Percentiles rank a stretch among this genome's conserved stretches.
These are phyloP conservation scores for Sparidentex hasta DNA, from an alignment of 2,797 vertebrate species.

Conservation along the genomic window DNA sequence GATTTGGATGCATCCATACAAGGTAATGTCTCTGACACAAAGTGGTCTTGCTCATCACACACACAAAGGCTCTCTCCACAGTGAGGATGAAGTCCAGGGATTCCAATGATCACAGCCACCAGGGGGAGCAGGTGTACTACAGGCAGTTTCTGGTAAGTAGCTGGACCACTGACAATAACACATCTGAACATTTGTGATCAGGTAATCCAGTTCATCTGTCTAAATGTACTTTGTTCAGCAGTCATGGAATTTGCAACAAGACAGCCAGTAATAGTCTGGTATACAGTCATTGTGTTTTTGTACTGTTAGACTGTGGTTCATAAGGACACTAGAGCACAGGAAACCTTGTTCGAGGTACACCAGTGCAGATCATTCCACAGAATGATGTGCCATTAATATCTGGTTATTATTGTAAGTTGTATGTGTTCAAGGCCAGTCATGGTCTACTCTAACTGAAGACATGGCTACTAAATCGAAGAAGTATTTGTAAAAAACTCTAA, in stretches of 20 bases:
- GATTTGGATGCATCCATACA: background rate
- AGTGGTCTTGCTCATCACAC: background rate
- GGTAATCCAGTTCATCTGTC: background rate
- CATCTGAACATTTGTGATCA: background rate
- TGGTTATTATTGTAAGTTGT: background rate
- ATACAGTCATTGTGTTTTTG: background rate
- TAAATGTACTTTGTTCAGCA: slow-evolving; percentile 3
- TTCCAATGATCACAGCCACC: slow-evolving; percentile 59
- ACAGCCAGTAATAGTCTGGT: background rate
- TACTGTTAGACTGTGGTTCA: background rate
- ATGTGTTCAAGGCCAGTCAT: slow-evolving; percentile 11
- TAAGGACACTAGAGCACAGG: background rate
- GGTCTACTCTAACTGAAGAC: slow-evolving; percentile 3
- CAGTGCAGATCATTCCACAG: background rate
- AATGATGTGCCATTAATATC: background rate
- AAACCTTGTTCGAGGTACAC: background rate
- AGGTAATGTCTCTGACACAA: background rate
- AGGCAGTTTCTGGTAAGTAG: slow-evolving; percentile 11
- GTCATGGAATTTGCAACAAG: background rate
- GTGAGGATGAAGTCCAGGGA: background rate
- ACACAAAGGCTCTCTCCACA: background rate
- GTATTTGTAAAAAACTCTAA: background rate
- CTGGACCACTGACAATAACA: background rate
- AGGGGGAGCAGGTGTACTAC: slow-evolving; percentile 78
- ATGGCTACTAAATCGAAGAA: background rate